These are phyloP conservation scores for Rotaria magnacalcarata DNA, from an alignment of 2,888 invertebrate genomes.

Conservation along the genomic window DNA sequence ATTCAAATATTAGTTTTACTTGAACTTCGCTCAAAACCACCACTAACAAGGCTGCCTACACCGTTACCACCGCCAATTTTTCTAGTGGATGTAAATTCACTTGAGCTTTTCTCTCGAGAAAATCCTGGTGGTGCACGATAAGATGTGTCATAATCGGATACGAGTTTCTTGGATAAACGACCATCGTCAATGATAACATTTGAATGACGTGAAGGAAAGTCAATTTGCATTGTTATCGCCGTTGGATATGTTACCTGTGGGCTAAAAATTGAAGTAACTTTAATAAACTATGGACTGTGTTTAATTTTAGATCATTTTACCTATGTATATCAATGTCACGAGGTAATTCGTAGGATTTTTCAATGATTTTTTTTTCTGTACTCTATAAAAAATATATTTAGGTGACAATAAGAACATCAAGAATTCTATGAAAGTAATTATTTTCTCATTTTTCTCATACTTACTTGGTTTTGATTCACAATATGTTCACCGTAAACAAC, in stretches of 20 bases:
- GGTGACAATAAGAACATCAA: background rate
- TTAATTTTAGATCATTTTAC: background rate
- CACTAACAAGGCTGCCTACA: background rate
- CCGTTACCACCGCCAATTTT: background rate
- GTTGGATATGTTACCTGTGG: slow-evolving; percentile 5
- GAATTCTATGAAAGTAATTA: too few relatives aligned
- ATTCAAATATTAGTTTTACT: background rate
- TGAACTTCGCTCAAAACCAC: background rate
- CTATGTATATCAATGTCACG: background rate
- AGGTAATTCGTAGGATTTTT: slow-evolving; percentile 25
- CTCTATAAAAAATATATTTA: background rate
- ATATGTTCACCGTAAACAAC: background rate
- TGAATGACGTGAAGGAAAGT: background rate
- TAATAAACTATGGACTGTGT: background rate
- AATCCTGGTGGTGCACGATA: background rate
- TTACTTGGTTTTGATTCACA: background rate
- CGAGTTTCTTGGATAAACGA: background rate
- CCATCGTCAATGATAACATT: background rate
- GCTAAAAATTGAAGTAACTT: background rate
- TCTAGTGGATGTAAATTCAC: slow-evolving; percentile 7
- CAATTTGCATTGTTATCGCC: background rate
- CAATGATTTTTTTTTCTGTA: background rate
- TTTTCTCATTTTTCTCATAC: too few relatives aligned
- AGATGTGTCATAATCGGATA: background rate
- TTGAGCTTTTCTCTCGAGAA: background rate